Evolutionary conservation across 2,888 invertebrate species (phyloP).

Genomic region (Lasius fuliginosus): DNA sequence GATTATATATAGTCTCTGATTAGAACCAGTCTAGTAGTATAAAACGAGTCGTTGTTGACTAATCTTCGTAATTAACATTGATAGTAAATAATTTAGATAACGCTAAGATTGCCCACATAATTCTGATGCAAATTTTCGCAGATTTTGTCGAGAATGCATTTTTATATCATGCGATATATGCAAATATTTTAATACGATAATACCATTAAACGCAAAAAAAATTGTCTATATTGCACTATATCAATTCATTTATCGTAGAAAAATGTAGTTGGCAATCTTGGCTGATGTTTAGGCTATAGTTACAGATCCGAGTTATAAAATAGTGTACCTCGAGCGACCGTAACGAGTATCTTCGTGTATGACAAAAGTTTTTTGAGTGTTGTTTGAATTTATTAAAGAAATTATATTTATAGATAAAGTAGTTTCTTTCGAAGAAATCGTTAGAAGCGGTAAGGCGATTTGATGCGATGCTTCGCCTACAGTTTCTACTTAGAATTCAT

Average conservation of each 20-base stretch:
- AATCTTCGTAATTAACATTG: constrained; percentile 81
- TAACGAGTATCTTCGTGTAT: constrained; percentile 69
- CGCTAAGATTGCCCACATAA: constrained; percentile 61
- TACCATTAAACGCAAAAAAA: not conserved
- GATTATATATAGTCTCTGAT: constrained; percentile 79
- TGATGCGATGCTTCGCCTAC: constrained; percentile 44
- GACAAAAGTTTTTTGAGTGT: constrained; percentile 66
- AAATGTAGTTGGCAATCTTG: constrained; percentile 63
- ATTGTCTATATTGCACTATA: not conserved
- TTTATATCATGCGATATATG: too few relatives aligned
- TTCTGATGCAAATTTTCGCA: not conserved
- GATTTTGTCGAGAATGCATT: not conserved
- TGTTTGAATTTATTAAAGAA: constrained; percentile 73
- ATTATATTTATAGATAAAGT: constrained; percentile 73
- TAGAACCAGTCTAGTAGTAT: constrained; percentile 79
- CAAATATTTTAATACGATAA: not conserved
- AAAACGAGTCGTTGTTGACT: constrained; percentile 77
- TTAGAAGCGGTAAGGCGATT: constrained; percentile 69
- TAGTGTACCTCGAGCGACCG: constrained; percentile 68
- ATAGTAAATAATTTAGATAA: constrained; percentile 74
- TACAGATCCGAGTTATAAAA: constrained; percentile 61
- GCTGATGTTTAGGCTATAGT: constrained; percentile 69
- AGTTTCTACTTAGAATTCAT: constrained; percentile 75
- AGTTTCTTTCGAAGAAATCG: constrained; percentile 64
- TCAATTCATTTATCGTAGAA: not conserved